These are phyloP conservation scores for Eubucco bourcierii DNA, from an alignment of 2,113 vertebrate genomes.

Conservation along the genomic window DNA sequence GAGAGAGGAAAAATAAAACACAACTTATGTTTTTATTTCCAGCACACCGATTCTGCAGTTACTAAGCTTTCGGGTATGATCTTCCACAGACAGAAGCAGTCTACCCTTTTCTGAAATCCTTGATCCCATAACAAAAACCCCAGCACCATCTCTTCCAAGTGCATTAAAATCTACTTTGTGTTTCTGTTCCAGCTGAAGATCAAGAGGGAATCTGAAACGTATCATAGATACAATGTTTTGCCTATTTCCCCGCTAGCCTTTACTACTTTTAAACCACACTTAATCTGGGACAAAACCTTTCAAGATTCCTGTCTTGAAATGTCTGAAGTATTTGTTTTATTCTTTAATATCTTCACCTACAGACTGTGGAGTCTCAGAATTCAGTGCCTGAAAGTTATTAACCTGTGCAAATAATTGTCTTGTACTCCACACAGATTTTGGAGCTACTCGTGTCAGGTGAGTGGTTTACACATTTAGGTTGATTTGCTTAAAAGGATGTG, in stretches of 20 bases:
- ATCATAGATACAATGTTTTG: background rate
- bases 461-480: background rate
- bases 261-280: background rate
- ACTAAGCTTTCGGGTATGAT: background rate
- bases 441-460: background rate
- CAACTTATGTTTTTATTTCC: background rate
- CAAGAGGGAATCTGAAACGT: background rate
- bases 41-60: background rate
- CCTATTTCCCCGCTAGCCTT: background rate
- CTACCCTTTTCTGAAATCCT: background rate
- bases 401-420: background rate
- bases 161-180: background rate
- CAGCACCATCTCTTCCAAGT: background rate
- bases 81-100: background rate
- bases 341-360: background rate
- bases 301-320: background rate
- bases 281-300: background rate
- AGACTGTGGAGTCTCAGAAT: background rate
- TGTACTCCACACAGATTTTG: background rate
- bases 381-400: background rate
- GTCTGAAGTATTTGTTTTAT: background rate
- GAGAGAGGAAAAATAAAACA: conserved; percentile 16
- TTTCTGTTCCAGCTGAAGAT: background rate
- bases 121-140: background rate
- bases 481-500: background rate